phyloP scores from a whole-genome alignment of 2,113 vertebrate genomes.

The Mionectes macconnelli region DNA sequence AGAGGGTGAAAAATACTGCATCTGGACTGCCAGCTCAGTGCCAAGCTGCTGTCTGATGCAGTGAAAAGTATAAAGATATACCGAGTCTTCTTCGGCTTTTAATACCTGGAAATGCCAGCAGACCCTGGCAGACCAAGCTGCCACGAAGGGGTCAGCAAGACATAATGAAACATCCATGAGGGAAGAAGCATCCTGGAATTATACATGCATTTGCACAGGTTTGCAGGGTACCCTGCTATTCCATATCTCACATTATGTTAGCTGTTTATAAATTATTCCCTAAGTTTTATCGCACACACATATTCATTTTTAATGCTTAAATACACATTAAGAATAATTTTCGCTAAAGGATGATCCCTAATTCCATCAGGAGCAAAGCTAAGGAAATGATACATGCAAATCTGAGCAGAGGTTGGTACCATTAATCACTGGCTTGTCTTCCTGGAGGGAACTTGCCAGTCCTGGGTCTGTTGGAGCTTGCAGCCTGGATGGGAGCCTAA shows the following conservation, averaged over 20 bases:
- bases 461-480: slow-evolving; percentile 5
- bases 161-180: background rate
- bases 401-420: slow-evolving; percentile 22
- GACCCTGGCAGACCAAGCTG: background rate
- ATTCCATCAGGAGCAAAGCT: slow-evolving; percentile 34
- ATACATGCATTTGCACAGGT: background rate
- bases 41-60: background rate
- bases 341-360: slow-evolving; percentile 29
- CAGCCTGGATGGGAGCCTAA: background rate
- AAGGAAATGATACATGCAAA: slow-evolving; percentile 25
- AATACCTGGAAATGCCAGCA: background rate
- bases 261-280: slow-evolving; percentile 71
- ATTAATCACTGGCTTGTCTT: background rate
- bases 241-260: background rate
- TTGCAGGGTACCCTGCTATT: background rate
- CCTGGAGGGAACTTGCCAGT: background rate
- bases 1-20: background rate
- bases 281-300: slow-evolving; percentile 8
- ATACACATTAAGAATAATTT: slow-evolving; percentile 58
- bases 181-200: background rate
- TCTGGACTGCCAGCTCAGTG: background rate
- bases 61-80: background rate
- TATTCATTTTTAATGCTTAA: slow-evolving; percentile 67
- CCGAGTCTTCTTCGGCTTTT: background rate
- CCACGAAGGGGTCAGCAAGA: background rate